phyloP scores from a whole-genome alignment of 2,797 vertebrate genomes.

The Epinephelus malabaricus region DNA sequence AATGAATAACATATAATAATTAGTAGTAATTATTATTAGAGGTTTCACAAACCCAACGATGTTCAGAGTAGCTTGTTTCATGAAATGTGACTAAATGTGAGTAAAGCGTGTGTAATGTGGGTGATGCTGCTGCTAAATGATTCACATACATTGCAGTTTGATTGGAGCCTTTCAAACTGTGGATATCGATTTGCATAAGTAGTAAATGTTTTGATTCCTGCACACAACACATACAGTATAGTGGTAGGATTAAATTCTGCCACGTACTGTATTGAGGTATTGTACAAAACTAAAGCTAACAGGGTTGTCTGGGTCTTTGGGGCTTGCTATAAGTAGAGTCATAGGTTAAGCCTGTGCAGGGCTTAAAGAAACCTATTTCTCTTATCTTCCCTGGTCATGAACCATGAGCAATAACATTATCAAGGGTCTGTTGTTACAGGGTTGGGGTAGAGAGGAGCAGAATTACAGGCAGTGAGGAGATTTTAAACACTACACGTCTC shows the following conservation, averaged over 20 bases:
- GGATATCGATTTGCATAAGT: constrained; percentile 52
- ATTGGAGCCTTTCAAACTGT: constrained; percentile 32
- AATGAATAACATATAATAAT: background rate
- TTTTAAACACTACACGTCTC: constrained; percentile 79
- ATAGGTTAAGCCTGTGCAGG: constrained; percentile 86
- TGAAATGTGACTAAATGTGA: no score
- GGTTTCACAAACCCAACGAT: background rate
- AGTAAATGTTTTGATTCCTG: constrained; percentile 39
- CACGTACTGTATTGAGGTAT: constrained; percentile 63
- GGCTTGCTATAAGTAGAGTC: constrained; percentile 84
- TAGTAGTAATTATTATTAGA: background rate
- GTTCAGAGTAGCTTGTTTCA: background rate
- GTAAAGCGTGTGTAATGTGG: background rate
- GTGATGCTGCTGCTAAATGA: constrained; percentile 8
- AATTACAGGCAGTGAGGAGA: constrained; percentile 83
- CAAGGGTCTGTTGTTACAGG: constrained; percentile 85
- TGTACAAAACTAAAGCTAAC: constrained; percentile 71
- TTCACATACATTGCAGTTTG: constrained; percentile 14
- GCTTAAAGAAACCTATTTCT: constrained; percentile 89
- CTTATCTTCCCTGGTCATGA: constrained; percentile 86
- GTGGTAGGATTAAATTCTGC: constrained; percentile 62
- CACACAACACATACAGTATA: constrained; percentile 38
- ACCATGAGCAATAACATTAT: constrained; percentile 88
- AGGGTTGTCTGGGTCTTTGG: constrained; percentile 71
- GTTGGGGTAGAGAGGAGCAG: constrained; percentile 72